A percentile compares a stretch with the other conserved stretches of the same genome.
phyloP scores from a whole-genome alignment of 2,888 invertebrate species.

The Cactoblastis cactorum region DNA sequence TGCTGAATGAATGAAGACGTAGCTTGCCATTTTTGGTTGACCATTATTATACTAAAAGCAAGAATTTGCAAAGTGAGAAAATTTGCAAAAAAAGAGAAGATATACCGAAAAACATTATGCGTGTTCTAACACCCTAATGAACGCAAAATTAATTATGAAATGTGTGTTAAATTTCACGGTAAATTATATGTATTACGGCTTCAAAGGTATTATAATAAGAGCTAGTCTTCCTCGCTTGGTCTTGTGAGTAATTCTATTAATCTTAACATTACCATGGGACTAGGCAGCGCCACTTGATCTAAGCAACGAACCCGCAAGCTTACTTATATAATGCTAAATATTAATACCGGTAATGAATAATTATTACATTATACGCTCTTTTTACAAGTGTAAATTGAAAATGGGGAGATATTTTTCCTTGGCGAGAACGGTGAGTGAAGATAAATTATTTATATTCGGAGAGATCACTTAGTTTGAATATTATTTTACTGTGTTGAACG shows the following conservation, averaged over 20 bases:
- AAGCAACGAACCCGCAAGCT: constrained; percentile 35
- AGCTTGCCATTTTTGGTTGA: no score
- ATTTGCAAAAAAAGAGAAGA: background rate
- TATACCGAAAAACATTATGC: background rate
- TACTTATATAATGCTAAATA: constrained; percentile 47
- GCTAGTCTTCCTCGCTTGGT: constrained; percentile 37
- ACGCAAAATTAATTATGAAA: constrained; percentile 11
- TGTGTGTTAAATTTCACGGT: constrained; percentile 20
- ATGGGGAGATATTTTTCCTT: background rate
- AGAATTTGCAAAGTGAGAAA: no score
- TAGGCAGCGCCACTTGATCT: constrained; percentile 59
- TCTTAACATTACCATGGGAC: constrained; percentile 65
- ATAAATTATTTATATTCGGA: background rate
- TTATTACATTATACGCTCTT: constrained; percentile 27
- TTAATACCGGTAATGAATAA: constrained; percentile 49
- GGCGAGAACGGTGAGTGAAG: background rate
- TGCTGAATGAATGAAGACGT: no score
- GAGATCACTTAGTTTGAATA: background rate
- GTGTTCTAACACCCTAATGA: background rate
- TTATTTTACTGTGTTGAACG: background rate
- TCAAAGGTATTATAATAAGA: constrained; percentile 45
- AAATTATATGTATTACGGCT: constrained; percentile 30
- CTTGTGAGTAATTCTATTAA: constrained; percentile 63
- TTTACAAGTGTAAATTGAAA: constrained; percentile 4
- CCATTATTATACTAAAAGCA: no score